Evolutionary conservation across 2,888 invertebrate species (phyloP).

Genomic region (Cheilosia variabilis): DNA sequence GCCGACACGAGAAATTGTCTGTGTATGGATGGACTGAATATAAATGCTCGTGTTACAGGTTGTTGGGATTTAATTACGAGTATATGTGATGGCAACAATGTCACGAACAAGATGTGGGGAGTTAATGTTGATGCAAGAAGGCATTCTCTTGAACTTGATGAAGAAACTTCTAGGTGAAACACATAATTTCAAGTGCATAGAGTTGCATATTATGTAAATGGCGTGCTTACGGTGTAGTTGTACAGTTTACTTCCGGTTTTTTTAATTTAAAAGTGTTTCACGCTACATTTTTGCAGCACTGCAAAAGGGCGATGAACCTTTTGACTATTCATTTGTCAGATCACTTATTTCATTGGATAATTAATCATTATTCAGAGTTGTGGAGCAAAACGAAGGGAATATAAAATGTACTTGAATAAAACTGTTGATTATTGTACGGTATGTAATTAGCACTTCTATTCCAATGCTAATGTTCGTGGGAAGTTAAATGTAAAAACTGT

Average conservation of each 20-base stretch:
- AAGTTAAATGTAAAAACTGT: too few species aligned
- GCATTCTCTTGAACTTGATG: slow-evolving; percentile 19
- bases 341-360: slow-evolving; percentile 24
- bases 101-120: slow-evolving; percentile 1
- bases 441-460: neutral
- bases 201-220: neutral
- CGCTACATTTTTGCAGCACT: neutral
- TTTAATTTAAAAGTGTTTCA: neutral
- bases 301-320: slow-evolving; percentile 1
- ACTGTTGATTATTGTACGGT: neutral
- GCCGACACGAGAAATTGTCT: slow-evolving; percentile 6
- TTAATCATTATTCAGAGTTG: slow-evolving; percentile 27
- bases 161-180: slow-evolving; percentile 2
- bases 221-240: neutral
- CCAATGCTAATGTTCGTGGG: too few species aligned
- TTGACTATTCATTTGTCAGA: slow-evolving; percentile 25
- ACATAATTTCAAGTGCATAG: neutral
- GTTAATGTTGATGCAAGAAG: neutral
- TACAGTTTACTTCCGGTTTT: slow-evolving; percentile 15
- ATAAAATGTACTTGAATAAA: slow-evolving; percentile 2
- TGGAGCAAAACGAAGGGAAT: slow-evolving; percentile 14
- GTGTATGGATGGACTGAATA: too few species aligned
- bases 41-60: slow-evolving; percentile 16
- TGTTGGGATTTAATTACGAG: slow-evolving; percentile 9
- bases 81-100: slow-evolving; percentile 21